Evolutionary conservation across 2,888 invertebrate genomes (phyloP).

Genomic region (Hydrotaea cyrtoneurina): DNA sequence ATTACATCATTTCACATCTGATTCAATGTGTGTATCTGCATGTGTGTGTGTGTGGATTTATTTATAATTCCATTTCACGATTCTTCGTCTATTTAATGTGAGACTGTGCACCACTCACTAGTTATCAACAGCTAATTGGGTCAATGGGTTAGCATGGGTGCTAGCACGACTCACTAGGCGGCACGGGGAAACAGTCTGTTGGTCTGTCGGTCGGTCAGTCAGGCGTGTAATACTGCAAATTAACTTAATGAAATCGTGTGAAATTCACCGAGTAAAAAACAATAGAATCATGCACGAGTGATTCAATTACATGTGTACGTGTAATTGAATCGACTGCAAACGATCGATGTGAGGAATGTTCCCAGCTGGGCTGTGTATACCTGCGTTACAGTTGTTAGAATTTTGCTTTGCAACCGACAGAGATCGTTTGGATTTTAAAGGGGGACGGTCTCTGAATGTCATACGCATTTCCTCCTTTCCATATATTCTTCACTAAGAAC

Average conservation of each 20-base stretch:
- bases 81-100: constrained; percentile 6
- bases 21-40: not conserved
- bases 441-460: no score
- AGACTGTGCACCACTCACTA: not conserved
- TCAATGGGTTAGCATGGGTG: constrained; percentile 50
- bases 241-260: constrained; percentile 47
- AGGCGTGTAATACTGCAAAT: constrained; percentile 18
- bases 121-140: constrained; percentile 43
- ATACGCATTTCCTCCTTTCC: no score
- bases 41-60: constrained; percentile 5
- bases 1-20: constrained; percentile 44
- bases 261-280: constrained; percentile 32
- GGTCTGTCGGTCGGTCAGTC: not conserved
- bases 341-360: not conserved
- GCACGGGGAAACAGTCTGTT: not conserved
- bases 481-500: no score
- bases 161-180: constrained; percentile 13
- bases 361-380: no score
- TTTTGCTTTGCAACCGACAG: no score
- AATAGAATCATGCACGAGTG: constrained; percentile 31
- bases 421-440: no score
- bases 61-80: constrained; percentile 26
- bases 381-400: no score
- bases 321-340: constrained; percentile 7
- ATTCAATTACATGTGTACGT: not conserved